phyloP scores from a whole-genome alignment of 1,140 invertebrate species.

The Teleopsis dalmanni region DNA sequence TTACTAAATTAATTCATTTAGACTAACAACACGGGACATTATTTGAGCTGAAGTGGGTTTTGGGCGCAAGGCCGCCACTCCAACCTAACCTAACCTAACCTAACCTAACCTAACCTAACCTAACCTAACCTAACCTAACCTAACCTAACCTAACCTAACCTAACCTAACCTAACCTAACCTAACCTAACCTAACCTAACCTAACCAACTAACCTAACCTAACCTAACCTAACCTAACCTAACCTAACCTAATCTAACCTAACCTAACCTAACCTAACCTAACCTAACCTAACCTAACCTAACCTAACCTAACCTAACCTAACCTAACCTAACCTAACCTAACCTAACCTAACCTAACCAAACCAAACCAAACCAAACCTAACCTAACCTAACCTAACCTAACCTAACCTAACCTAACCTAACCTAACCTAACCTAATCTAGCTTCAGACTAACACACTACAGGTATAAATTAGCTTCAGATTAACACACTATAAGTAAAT shows the following conservation, averaged over 20 bases:
- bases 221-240: constrained; percentile 5
- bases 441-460: too few relatives aligned
- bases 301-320: constrained; percentile 6
- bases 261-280: constrained; percentile 3
- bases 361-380: background rate
- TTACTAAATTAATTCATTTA: too few relatives aligned
- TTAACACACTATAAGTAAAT: too few relatives aligned
- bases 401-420: constrained; percentile 5
- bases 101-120: constrained; percentile 3
- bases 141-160: constrained; percentile 1
- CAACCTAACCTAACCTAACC: too few relatives aligned
- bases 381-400: constrained; percentile 5
- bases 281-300: constrained; percentile 8
- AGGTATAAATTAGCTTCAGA: too few relatives aligned
- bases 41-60: too few relatives aligned
- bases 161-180: background rate
- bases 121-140: constrained; percentile 5
- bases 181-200: background rate
- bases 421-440: constrained; percentile 2
- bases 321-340: background rate
- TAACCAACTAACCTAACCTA: constrained; percentile 3
- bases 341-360: background rate
- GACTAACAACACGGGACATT: too few relatives aligned
- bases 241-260: too few relatives aligned
- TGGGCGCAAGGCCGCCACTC: too few relatives aligned